phyloP scores from a whole-genome alignment of 2,113 vertebrate genomes.

The Lophius piscatorius region DNA sequence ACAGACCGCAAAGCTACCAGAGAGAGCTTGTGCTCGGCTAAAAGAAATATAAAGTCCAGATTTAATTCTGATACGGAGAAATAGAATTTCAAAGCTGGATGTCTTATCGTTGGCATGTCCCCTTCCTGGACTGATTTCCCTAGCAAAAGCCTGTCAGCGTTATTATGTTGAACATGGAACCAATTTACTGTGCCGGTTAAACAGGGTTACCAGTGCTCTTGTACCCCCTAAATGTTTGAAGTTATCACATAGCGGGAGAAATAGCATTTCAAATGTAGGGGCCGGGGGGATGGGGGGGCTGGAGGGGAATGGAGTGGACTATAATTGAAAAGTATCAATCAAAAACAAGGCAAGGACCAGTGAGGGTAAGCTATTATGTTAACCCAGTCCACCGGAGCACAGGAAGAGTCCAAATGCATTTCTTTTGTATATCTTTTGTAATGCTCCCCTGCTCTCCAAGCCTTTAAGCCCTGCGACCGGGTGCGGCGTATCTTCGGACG shows the following conservation, averaged over 20 bases:
- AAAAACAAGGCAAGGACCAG: conserved; percentile 89
- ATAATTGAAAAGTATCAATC: conserved; percentile 99
- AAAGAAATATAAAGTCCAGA: conserved; percentile 99
- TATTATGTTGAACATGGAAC: conserved; percentile 99
- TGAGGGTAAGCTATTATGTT: conserved; percentile 81
- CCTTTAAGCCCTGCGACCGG: conserved; percentile 69
- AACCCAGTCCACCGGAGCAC: conserved; percentile 74
- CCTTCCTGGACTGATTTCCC: conserved; percentile 99
- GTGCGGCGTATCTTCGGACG: conserved; percentile 64
- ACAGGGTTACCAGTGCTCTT: conserved; percentile 92
- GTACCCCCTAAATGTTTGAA: conserved; percentile 97
- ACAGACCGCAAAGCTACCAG: conserved; percentile 86
- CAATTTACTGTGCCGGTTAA: conserved; percentile 99
- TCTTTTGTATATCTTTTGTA: conserved; percentile 77
- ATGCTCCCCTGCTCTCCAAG: conserved; percentile 77
- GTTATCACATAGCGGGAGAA: conserved; percentile 90
- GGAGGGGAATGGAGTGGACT: conserved; percentile 80
- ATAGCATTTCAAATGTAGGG: conserved; percentile 95
- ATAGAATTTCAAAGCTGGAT: conserved; percentile 99
- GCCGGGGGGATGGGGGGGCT: conserved; percentile 76
- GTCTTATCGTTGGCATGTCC: conserved; percentile 98
- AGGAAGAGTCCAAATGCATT: conserved; percentile 77
- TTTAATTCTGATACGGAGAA: conserved; percentile 99
- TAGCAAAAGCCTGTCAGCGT: conserved; percentile 99
- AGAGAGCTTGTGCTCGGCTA: conserved; percentile 84